These are phyloP conservation scores for Drosophila rufa DNA, from an alignment of 1,140 invertebrate species.

Conservation along the genomic window DNA sequence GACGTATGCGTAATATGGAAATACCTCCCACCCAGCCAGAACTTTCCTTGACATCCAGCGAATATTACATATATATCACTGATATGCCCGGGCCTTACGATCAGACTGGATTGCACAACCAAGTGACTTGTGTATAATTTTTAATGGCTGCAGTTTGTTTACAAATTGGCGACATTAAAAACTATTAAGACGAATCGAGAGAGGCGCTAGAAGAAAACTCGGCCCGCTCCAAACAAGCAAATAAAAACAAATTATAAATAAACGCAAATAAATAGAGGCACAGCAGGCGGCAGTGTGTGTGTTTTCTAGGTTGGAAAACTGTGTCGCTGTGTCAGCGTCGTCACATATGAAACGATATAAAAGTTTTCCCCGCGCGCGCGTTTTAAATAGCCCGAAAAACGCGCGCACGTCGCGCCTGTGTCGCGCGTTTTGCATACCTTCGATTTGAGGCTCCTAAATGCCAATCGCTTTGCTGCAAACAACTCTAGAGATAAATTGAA, in stretches of 20 bases:
- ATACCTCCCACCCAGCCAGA: conserved; percentile 20
- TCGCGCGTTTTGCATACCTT: conserved; percentile 52
- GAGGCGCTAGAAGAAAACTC: conserved; percentile 16
- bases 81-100: conserved; percentile 25
- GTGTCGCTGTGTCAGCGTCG: conserved; percentile 75
- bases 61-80: conserved; percentile 26
- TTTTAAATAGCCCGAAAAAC: conserved; percentile 55
- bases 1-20: conserved; percentile 75
- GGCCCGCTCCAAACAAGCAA: conserved; percentile 32
- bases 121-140: conserved; percentile 43
- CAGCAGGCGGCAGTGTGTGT: conserved; percentile 28
- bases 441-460: conserved; percentile 43
- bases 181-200: conserved; percentile 68
- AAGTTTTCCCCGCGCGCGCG: conserved; percentile 42
- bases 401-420: conserved; percentile 40
- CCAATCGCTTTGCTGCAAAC: conserved; percentile 11
- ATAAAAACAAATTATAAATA: conserved; percentile 83
- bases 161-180: conserved; percentile 82
- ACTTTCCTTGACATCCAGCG: conserved; percentile 69
- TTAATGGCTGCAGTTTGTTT: conserved; percentile 74
- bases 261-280: conserved; percentile 75
- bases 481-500: conserved; percentile 28
- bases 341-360: conserved; percentile 26
- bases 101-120: conserved; percentile 62
- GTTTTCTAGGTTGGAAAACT: conserved; percentile 64